phyloP scores from a whole-genome alignment of 2,113 vertebrate species.

The Panurus biarmicus region DNA sequence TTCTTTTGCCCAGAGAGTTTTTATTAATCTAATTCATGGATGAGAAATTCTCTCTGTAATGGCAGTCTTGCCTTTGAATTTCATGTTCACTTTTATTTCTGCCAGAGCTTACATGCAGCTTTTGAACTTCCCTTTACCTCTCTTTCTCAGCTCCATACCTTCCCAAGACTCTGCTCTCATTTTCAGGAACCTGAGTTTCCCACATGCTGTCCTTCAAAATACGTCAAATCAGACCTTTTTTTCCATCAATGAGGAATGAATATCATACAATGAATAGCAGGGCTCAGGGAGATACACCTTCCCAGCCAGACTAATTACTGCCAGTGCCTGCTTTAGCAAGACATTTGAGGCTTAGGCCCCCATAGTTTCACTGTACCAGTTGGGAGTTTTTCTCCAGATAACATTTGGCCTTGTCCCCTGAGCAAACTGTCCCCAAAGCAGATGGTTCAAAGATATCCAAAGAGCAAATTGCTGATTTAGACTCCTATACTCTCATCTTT shows the following conservation, averaged over 20 bases:
- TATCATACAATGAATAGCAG: not conserved
- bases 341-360: not conserved
- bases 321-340: not conserved
- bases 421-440: not conserved
- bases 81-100: not conserved
- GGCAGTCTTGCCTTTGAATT: not conserved
- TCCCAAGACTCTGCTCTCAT: not conserved
- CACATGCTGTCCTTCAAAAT: not conserved
- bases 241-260: not conserved
- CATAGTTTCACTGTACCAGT: not conserved
- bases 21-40: not conserved
- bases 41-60: not conserved
- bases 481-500: rapidly evolving
- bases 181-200: not conserved
- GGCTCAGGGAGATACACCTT: not conserved
- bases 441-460: not conserved
- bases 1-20: not conserved
- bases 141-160: not conserved
- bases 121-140: not conserved
- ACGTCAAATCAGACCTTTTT: not conserved
- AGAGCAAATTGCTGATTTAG: not conserved
- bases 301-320: not conserved
- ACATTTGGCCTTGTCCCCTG: not conserved
- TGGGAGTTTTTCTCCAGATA: not conserved
- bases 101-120: not conserved